Evolutionary conservation across 2,797 vertebrate species (phyloP).

Genomic region (Falco columbarius): DNA sequence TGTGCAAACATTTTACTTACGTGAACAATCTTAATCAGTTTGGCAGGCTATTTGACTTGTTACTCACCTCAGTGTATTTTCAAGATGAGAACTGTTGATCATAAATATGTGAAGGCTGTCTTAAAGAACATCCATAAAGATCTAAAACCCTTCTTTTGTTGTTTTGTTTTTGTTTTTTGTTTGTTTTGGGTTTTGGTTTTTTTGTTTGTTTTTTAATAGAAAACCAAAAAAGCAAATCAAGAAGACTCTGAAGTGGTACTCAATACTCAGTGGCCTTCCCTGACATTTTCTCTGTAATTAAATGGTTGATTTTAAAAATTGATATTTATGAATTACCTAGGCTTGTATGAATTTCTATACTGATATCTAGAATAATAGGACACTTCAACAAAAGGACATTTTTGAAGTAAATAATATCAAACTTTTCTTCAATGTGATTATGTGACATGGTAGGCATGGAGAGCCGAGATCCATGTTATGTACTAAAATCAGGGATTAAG

Average conservation of each 20-base stretch:
- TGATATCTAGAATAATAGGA: neutral
- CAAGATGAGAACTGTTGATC: neutral
- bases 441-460: neutral
- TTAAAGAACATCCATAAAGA: neutral
- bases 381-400: neutral
- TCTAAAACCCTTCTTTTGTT: neutral
- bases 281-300: neutral
- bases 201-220: neutral
- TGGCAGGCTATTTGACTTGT: neutral
- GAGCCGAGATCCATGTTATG: neutral
- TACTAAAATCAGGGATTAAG: neutral
- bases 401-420: neutral
- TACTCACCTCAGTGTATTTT: neutral
- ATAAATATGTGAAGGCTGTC: neutral
- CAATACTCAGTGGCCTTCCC: neutral
- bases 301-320: neutral
- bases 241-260: neutral
- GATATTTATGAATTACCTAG: neutral
- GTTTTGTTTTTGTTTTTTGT: neutral
- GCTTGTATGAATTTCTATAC: neutral
- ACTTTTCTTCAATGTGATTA: neutral
- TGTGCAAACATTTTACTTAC: neutral
- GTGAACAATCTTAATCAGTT: neutral
- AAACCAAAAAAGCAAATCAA: neutral
- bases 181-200: no score